phyloP scores from a whole-genome alignment of 2,888 invertebrate species.

The Acronicta leporina region DNA sequence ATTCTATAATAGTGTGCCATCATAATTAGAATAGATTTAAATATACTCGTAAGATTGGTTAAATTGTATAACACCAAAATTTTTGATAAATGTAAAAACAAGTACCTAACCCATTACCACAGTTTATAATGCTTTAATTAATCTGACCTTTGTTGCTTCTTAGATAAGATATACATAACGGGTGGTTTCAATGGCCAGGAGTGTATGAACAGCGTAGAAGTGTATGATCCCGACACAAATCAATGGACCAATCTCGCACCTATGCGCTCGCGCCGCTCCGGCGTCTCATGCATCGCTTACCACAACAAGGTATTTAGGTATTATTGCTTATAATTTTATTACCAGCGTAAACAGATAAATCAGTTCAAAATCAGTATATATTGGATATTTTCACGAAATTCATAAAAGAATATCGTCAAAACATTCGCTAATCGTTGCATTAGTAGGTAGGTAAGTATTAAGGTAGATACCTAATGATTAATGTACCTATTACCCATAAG shows the following conservation, averaged over 20 bases:
- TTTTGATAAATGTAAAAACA: not conserved
- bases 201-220: conserved; percentile 95
- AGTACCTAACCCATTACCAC: too few species aligned
- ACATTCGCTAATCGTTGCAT: too few species aligned
- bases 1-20: too few species aligned
- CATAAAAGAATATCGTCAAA: too few species aligned
- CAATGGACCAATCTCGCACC: conserved; percentile 95
- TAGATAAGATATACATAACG: conserved; percentile 93
- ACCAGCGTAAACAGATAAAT: not conserved
- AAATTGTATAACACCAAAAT: not conserved
- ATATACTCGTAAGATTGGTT: not conserved
- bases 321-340: conserved; percentile 58
- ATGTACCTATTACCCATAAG: too few species aligned
- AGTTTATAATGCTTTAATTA: not conserved
- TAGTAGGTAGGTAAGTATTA: too few species aligned
- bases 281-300: conserved; percentile 96
- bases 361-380: not conserved
- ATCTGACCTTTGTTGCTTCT: conserved; percentile 15
- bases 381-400: not conserved
- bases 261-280: conserved; percentile 95
- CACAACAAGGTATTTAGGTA: conserved; percentile 91
- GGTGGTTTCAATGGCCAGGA: conserved; percentile 98
- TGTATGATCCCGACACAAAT: conserved; percentile 93
- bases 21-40: too few species aligned
- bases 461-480: too few species aligned